Evolutionary conservation across 2,888 invertebrate species (phyloP), one percentile per base, ranked within the genome.

Genomic region (Metopia argyrocephala): DNA sequence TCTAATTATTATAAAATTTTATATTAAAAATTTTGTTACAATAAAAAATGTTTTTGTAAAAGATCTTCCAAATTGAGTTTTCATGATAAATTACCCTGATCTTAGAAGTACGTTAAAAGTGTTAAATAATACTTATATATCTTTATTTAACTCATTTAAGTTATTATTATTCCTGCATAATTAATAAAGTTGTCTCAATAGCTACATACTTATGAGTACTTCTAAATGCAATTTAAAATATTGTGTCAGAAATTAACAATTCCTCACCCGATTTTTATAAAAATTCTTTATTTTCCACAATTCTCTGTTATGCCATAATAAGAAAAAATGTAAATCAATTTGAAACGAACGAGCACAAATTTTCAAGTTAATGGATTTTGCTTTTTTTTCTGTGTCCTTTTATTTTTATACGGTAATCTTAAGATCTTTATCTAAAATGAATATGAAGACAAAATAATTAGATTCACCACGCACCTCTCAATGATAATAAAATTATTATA

Each of bases 241-340:
- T 80, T 73, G 76, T 81, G 81, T 78, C 65, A 78, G 69, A 76
- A 74, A 81, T 81, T 81, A 81, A 81, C 81, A 78, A 81, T 78
- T 78, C 76, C 28, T 70, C 74, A 70, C 76, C 74, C 74, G 76
- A 65, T 57, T 59, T 50, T 59, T 7, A 9, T 9, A 57, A 21
- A 21, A 9, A 56, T 18, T 21, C 25, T 52, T 28, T 66, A 21
- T 48, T 48, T 52, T 45, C 56, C 25, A 38, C 15, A 15, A 15
- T 61, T 46, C 2, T 18, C 21, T 20, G n/a, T 18, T 28, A 31
- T n/a, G 31, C 28, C n/a, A 18, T 31, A 18, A 3, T 59, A 28
- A 48, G n/a, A n/a, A 54, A 66, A 59, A 45, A 46, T 64, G 76
- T n/a, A n/a, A n/a, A 76, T 76, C 80, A 65, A 69, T 76, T 46